phyloP scores from a whole-genome alignment of 2,888 invertebrate genomes.

The Byasa hedistus region DNA sequence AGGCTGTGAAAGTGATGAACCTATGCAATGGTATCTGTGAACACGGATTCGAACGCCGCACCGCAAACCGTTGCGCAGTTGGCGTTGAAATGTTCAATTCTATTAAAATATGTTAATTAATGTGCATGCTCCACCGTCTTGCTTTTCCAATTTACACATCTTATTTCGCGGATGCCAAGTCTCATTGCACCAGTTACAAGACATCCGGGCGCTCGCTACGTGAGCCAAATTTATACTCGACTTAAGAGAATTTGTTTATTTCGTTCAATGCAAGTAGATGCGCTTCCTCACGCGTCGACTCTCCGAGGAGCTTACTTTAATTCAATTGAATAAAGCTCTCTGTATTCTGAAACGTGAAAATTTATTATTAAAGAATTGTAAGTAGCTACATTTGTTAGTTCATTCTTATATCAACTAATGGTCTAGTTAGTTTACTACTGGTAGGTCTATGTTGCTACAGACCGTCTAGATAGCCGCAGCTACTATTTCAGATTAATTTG shows the following conservation, averaged over 20 bases:
- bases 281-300: constrained; percentile 22
- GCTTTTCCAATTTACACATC: constrained; percentile 29
- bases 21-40: no score
- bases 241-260: constrained; percentile 40
- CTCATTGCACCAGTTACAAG: constrained; percentile 26
- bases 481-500: no score
- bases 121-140: constrained; percentile 19
- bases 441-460: no score
- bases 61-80: no score
- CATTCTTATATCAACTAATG: no score
- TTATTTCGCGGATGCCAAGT: constrained; percentile 30
- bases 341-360: no score
- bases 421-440: no score
- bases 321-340: not conserved
- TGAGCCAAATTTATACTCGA: constrained; percentile 47
- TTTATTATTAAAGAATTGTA: no score
- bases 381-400: no score
- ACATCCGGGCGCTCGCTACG: constrained; percentile 39
- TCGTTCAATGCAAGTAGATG: constrained; percentile 34
- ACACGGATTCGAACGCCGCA: no score
- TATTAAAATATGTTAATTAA: constrained; percentile 25
- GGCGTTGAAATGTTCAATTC: not conserved
- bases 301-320: constrained; percentile 3
- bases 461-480: no score
- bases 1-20: no score